Percentiles rank a stretch among this genome's conserved stretches.
phyloP scores from a whole-genome alignment of 2,113 vertebrate species.

The Turnix velox region DNA sequence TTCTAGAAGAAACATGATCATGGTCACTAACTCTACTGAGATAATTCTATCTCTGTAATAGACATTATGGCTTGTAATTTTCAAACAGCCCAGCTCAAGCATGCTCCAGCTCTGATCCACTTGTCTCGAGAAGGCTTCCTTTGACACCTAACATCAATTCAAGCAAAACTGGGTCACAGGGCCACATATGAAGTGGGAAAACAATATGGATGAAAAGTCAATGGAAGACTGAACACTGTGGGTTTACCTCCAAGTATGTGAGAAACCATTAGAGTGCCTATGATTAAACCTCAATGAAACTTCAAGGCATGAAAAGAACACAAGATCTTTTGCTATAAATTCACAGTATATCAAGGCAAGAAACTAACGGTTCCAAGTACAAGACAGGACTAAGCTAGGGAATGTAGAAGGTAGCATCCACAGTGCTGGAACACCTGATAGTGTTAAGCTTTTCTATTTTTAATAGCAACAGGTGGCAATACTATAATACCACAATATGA shows the following conservation, averaged over 20 bases:
- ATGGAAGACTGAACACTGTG: not conserved
- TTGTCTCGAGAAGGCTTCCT: not conserved
- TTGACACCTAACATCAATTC: not conserved
- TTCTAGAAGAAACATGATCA: not conserved
- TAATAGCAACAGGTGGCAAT: not conserved
- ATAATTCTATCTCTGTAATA: not conserved
- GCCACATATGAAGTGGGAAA: not conserved
- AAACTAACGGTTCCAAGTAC: not conserved
- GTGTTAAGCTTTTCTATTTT: not conserved
- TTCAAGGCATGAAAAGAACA: not conserved
- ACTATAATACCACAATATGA: too few species aligned
- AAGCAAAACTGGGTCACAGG: not conserved
- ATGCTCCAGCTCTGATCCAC: not conserved
- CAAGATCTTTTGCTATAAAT: not conserved
- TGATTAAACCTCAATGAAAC: not conserved
- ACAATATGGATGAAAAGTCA: not conserved
- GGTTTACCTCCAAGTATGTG: not conserved
- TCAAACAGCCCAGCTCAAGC: not conserved
- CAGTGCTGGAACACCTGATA: not conserved
- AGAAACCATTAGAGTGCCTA: not conserved
- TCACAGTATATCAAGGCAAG: not conserved
- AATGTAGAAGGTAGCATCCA: rapidly evolving
- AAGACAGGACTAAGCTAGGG: not conserved
- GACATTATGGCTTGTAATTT: not conserved
- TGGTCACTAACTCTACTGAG: not conserved